Conservation (phyloP, 2,888 invertebrate genomes). For the Caenorhabditis sp. region DNA sequence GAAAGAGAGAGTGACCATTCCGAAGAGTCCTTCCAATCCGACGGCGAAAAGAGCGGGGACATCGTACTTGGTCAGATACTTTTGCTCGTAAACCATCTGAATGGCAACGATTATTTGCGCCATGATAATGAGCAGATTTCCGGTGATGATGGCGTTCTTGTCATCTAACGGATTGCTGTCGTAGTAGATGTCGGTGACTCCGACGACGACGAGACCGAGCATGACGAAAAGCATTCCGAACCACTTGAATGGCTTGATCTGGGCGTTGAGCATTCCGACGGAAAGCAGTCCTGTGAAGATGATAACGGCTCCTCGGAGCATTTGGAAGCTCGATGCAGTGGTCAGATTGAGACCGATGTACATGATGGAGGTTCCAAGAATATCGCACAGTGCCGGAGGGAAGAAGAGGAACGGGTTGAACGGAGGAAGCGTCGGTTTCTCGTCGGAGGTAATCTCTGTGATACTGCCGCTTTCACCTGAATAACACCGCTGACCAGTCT, state of each 20-base stretch:
- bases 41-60: conserved; percentile 92
- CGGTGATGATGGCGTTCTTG: conserved; percentile 85
- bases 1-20: conserved; percentile 78
- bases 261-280: conserved; percentile 85
- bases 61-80: conserved; percentile 87
- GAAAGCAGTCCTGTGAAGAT: conserved; percentile 91
- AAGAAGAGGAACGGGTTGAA: conserved; percentile 87
- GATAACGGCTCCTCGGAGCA: conserved; percentile 92
- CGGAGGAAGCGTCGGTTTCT: conserved; percentile 82
- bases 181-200: conserved; percentile 78
- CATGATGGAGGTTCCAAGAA: conserved; percentile 90
- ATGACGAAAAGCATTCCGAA: conserved; percentile 80
- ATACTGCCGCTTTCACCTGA: conserved; percentile 64
- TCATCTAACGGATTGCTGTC: conserved; percentile 71
- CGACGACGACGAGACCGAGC: conserved; percentile 78
- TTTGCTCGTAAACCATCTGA: conserved; percentile 96
- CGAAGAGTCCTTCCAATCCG: conserved; percentile 86
- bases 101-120: conserved; percentile 87
- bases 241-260: conserved; percentile 80
- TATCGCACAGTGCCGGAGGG: conserved; percentile 91
- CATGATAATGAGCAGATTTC: conserved; percentile 83
- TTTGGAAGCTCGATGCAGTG: conserved; percentile 94
- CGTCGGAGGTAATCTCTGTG: conserved; percentile 67
- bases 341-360: conserved; percentile 93
- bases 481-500: no score